Conservation (phyloP, 2,797 vertebrate genomes). For the Neosalanx taihuensis region DNA sequence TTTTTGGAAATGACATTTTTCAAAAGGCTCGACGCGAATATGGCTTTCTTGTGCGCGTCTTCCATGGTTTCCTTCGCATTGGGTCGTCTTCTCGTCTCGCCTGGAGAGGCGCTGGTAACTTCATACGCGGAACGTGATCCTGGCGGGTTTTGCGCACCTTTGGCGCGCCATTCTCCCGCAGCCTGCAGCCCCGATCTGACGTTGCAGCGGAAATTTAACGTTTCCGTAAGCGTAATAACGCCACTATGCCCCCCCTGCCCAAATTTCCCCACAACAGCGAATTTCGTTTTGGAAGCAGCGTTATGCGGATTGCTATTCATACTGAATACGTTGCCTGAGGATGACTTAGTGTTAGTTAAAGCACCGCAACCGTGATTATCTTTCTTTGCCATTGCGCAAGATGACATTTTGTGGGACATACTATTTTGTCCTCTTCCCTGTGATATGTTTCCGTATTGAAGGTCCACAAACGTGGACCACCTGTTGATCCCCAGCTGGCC, state of each 20-base stretch:
- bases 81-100: slow-evolving; percentile 55
- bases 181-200: slow-evolving; percentile 68
- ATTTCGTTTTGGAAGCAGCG: slow-evolving; percentile 59
- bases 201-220: slow-evolving; percentile 81
- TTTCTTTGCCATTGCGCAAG: slow-evolving; percentile 64
- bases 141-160: slow-evolving; percentile 65
- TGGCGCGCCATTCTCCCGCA: slow-evolving; percentile 59
- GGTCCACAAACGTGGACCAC: slow-evolving; percentile 89
- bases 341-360: slow-evolving; percentile 58
- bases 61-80: slow-evolving; percentile 71
- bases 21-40: slow-evolving; percentile 89
- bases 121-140: slow-evolving; percentile 80
- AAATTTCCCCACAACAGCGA: slow-evolving; percentile 70
- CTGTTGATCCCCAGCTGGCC: slow-evolving; percentile 77
- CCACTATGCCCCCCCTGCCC: slow-evolving; percentile 67
- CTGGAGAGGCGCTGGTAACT: slow-evolving; percentile 72
- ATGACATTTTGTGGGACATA: slow-evolving; percentile 62
- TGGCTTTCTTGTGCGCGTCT: slow-evolving; percentile 86
- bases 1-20: slow-evolving; percentile 97
- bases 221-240: slow-evolving; percentile 83
- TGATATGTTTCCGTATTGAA: slow-evolving; percentile 80
- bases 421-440: slow-evolving; percentile 72
- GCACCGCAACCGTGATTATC: slow-evolving; percentile 51
- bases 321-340: slow-evolving; percentile 78
- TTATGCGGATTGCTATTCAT: slow-evolving; percentile 59